These are phyloP conservation scores for Scaptomyza hsui DNA, from an alignment of 1,140 invertebrate species.

Conservation along the genomic window DNA sequence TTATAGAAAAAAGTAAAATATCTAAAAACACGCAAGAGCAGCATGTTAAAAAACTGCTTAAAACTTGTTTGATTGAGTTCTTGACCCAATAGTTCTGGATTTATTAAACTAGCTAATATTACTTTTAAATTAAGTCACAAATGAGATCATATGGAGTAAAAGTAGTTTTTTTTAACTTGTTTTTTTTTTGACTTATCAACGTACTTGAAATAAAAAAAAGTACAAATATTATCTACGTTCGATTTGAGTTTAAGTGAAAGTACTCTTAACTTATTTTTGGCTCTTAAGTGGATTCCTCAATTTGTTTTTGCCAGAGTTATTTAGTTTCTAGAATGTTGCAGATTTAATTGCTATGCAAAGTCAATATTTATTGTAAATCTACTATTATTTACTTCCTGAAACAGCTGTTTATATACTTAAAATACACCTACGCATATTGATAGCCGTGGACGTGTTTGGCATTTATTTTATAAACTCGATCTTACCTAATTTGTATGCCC, in stretches of 20 bases:
- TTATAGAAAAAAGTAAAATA: conserved; percentile 12
- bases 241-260: conserved; percentile 13
- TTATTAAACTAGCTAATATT: neutral
- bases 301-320: too few relatives aligned
- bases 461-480: neutral
- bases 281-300: too few relatives aligned
- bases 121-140: neutral
- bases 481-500: conserved; percentile 14
- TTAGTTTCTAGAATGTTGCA: too few relatives aligned
- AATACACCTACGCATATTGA: conserved; percentile 2
- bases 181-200: conserved; percentile 4
- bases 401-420: neutral
- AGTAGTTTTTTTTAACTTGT: neutral
- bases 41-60: neutral
- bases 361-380: too few relatives aligned
- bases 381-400: conserved; percentile 15
- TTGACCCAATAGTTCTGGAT: conserved; percentile 10
- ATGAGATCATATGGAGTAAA: conserved; percentile 19
- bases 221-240: conserved; percentile 3
- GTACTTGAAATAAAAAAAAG: conserved; percentile 11
- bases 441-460: conserved; percentile 34
- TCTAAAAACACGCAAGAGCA: conserved; percentile 9
- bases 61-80: conserved; percentile 25
- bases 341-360: too few relatives aligned
- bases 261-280: neutral